Percentiles rank a stretch among this genome's conserved stretches.
Evolutionary conservation across 2,113 vertebrate genomes (phyloP).

Genomic region (Ibidorhyncha struthersii): DNA sequence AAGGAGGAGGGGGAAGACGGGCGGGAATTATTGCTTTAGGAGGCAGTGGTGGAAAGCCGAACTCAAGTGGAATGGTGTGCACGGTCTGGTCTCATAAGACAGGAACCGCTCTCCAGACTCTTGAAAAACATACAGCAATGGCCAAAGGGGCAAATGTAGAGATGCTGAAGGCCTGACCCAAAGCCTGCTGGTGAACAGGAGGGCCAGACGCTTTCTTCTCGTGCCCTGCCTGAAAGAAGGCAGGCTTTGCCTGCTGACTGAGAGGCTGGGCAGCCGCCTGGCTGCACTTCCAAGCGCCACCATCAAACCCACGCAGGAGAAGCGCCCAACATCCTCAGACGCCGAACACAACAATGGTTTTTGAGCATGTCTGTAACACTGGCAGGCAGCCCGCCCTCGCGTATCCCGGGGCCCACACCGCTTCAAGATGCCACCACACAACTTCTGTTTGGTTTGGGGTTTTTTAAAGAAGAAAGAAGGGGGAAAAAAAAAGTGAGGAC

Average conservation of each 20-base stretch:
- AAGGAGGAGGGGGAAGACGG: neutral
- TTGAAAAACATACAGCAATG: rapidly evolving
- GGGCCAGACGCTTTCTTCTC: neutral
- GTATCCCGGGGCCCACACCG: rapidly evolving
- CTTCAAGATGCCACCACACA: rapidly evolving
- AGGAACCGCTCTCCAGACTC: neutral
- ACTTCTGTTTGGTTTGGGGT: neutral
- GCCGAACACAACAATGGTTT: rapidly evolving
- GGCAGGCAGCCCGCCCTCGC: neutral
- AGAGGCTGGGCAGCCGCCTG: neutral
- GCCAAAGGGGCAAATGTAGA: rapidly evolving
- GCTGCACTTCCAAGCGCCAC: neutral
- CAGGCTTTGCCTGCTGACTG: neutral
- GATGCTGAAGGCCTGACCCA: neutral
- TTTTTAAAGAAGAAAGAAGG: no score
- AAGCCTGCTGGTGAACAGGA: neutral
- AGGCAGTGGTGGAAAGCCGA: neutral
- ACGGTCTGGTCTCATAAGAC: neutral
- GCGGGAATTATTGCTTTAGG: neutral
- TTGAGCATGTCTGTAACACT: rapidly evolving
- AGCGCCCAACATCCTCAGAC: rapidly evolving
- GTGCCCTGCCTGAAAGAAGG: neutral
- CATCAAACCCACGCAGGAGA: rapidly evolving
- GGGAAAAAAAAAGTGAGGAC: neutral
- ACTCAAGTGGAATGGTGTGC: neutral